Conservation (phyloP, 2,113 vertebrate species). For the Cebidichthys violaceus region DNA sequence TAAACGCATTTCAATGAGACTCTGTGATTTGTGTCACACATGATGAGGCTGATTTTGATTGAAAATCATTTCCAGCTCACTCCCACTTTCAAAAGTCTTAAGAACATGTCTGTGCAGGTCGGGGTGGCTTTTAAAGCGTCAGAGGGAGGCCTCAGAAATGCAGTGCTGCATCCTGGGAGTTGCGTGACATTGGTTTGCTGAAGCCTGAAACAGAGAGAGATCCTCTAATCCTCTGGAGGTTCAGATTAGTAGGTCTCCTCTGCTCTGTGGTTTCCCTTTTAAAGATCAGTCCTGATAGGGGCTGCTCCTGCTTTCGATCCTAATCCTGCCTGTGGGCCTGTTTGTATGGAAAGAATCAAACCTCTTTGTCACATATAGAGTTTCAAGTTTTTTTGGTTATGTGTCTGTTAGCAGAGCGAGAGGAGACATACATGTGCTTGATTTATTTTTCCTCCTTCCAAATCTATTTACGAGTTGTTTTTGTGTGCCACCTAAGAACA, state of each 20-base stretch:
- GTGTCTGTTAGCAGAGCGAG: conserved; percentile 2
- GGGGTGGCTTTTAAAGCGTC: conserved; percentile 51
- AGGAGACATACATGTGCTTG: neutral
- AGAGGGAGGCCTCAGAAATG: conserved; percentile 63
- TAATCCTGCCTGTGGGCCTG: conserved; percentile 5
- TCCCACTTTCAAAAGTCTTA: conserved; percentile 49
- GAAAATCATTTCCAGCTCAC: conserved; percentile 68
- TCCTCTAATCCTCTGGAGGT: conserved; percentile 61
- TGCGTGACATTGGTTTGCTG: conserved; percentile 59
- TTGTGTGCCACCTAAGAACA: conserved; percentile 75
- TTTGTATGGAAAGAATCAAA: conserved; percentile 23
- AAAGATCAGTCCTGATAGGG: conserved; percentile 49
- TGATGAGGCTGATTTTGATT: conserved; percentile 29
- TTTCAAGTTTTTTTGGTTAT: neutral
- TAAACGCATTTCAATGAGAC: conserved; percentile 6
- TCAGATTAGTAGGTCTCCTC: conserved; percentile 38
- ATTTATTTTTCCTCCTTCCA: conserved; percentile 17
- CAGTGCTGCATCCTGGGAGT: conserved; percentile 58
- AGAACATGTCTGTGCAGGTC: conserved; percentile 68
- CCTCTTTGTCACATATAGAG: conserved; percentile 20
- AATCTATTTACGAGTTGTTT: conserved; percentile 81
- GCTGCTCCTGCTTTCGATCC: conserved; percentile 27
- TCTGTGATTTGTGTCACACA: conserved; percentile 40
- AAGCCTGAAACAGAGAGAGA: conserved; percentile 43
- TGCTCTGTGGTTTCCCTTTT: conserved; percentile 46